Percentiles rank a stretch among this genome's conserved stretches.
These are phyloP conservation scores for Mystacides longicornis DNA, from an alignment of 2,888 invertebrate species.

Conservation along the genomic window DNA sequence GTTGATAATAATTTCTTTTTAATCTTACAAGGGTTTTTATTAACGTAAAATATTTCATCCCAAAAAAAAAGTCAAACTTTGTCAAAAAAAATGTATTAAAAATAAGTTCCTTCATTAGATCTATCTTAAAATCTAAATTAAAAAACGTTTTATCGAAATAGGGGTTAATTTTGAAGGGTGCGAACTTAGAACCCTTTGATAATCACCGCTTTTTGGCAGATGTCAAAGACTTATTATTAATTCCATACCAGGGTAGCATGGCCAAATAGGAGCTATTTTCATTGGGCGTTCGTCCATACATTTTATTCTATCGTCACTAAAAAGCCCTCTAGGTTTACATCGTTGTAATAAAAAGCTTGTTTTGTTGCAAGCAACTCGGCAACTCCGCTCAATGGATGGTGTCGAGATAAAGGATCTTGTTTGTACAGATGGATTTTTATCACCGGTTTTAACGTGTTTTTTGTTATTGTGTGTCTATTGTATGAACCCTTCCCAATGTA, in stretches of 20 bases:
- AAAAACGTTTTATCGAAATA: background rate
- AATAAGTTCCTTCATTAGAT: background rate
- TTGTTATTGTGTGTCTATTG: constrained; percentile 9
- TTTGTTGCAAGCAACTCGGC: background rate
- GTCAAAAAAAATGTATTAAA: background rate
- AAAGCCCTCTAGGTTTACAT: constrained; percentile 8
- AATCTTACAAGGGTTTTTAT: too few relatives aligned
- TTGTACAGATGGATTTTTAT: constrained; percentile 25
- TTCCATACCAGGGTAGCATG: constrained; percentile 12
- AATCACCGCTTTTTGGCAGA: constrained; percentile 14
- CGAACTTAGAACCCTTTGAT: constrained; percentile 4
- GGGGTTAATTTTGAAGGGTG: constrained; percentile 5
- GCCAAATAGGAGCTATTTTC: constrained; percentile 16
- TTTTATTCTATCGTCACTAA: background rate
- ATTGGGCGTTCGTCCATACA: constrained; percentile 20
- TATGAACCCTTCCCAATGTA: constrained; percentile 15
- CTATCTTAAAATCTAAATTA: background rate
- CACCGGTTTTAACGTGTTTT: constrained; percentile 17
- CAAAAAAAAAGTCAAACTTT: background rate
- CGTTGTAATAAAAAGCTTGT: background rate
- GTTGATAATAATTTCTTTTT: too few relatives aligned
- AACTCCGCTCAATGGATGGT: constrained; percentile 15
- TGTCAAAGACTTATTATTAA: constrained; percentile 14
- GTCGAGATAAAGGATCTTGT: constrained; percentile 22
- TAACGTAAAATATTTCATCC: background rate